Percentiles rank a stretch among this genome's conserved stretches.
Evolutionary conservation across 2,888 invertebrate genomes (phyloP).

Genomic region (Notodonta dromedarius): DNA sequence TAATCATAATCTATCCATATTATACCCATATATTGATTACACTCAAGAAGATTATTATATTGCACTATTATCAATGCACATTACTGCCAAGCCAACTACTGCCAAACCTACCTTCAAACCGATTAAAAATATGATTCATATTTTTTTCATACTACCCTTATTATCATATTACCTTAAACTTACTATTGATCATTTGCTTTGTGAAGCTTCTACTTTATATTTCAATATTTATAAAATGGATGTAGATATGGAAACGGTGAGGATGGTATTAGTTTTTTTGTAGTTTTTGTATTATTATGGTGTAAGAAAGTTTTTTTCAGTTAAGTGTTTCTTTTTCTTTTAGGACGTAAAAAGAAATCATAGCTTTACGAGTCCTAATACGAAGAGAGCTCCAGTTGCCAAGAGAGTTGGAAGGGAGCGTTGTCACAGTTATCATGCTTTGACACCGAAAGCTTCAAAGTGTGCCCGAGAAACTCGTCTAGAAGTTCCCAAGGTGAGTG

Average conservation of each 20-base stretch:
- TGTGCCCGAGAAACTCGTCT: constrained; percentile 31
- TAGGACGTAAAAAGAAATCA: constrained; percentile 69
- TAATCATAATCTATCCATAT: too few relatives aligned
- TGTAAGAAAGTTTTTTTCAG: background rate
- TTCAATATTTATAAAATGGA: constrained; percentile 16
- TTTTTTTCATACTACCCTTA: too few relatives aligned
- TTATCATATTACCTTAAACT: too few relatives aligned
- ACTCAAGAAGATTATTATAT: too few relatives aligned
- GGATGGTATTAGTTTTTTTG: background rate
- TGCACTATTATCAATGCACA: too few relatives aligned
- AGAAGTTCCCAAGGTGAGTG: constrained; percentile 57
- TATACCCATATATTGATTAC: too few relatives aligned
- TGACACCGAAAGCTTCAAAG: constrained; percentile 42
- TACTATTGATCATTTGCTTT: too few relatives aligned
- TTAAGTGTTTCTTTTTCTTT: constrained; percentile 6
- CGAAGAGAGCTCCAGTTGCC: constrained; percentile 53
- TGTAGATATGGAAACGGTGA: constrained; percentile 33
- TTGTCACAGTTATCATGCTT: constrained; percentile 69
- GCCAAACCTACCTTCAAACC: too few relatives aligned
- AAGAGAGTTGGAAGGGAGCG: constrained; percentile 70
- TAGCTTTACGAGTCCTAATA: constrained; percentile 67
- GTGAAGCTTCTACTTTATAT: too few relatives aligned
- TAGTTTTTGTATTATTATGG: background rate
- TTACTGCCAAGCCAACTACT: too few relatives aligned
- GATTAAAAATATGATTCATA: too few relatives aligned